phyloP scores from a whole-genome alignment of 2,113 vertebrate species.

The Eptesicus fuscus region DNA sequence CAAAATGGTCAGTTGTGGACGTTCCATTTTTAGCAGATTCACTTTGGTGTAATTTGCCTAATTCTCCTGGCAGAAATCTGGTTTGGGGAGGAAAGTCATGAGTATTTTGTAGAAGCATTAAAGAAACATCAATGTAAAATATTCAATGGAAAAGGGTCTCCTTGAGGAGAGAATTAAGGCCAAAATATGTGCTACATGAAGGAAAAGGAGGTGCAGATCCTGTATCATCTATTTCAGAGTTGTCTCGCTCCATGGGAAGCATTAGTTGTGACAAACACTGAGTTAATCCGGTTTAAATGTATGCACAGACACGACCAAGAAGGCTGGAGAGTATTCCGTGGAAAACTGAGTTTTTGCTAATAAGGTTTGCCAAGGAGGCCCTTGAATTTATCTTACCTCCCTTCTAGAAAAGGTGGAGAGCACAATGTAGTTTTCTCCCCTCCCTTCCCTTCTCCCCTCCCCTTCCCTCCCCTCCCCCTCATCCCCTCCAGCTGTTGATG shows the following conservation, averaged over 20 bases:
- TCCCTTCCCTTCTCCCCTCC: not conserved
- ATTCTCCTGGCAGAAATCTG: slow-evolving; percentile 25
- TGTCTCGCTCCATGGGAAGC: not conserved
- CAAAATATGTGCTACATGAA: not conserved
- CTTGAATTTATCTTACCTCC: not conserved
- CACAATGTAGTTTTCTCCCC: too few relatives aligned
- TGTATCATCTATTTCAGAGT: not conserved
- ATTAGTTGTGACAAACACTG: not conserved
- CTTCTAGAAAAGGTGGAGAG: not conserved
- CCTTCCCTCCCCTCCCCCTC: too few relatives aligned
- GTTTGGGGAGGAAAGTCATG: not conserved
- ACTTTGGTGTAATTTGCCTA: not conserved
- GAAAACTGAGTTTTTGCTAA: not conserved
- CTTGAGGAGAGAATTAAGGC: not conserved
- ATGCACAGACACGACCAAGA: not conserved
- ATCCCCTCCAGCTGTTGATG: not conserved
- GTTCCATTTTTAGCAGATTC: not conserved
- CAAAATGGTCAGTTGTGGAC: not conserved
- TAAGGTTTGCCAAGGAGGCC: not conserved
- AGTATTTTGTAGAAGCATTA: not conserved
- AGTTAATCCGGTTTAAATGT: not conserved
- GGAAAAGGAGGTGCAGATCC: not conserved
- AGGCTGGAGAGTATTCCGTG: not conserved
- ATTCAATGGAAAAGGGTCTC: not conserved
- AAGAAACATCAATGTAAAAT: not conserved